phyloP scores from a whole-genome alignment of 2,113 vertebrate genomes.

The Cercocebus atys region DNA sequence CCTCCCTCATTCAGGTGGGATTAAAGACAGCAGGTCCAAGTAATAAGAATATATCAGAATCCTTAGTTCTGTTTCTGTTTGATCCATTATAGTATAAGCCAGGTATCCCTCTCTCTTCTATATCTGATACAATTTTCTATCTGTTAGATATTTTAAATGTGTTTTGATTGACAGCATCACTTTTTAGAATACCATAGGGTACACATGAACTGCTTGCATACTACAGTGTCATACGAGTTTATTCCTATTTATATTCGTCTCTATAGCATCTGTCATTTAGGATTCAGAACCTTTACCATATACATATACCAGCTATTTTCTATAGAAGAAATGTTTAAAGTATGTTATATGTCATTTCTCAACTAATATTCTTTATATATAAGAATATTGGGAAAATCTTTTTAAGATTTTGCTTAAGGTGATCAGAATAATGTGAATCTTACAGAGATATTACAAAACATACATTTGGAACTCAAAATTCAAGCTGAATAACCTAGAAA shows the following conservation, averaged over 20 bases:
- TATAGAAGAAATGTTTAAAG: background rate
- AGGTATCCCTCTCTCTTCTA: background rate
- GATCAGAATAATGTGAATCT: constrained; percentile 15
- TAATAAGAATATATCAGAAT: background rate
- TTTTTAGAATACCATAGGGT: background rate
- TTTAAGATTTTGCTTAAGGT: constrained; percentile 40
- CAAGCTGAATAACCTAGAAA: constrained; percentile 19
- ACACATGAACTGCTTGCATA: background rate
- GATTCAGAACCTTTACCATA: background rate
- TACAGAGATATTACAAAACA: background rate
- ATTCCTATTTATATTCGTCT: background rate
- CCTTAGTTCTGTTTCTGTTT: background rate
- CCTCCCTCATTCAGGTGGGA: too few relatives aligned
- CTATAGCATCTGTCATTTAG: background rate
- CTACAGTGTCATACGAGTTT: background rate
- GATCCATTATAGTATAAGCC: background rate
- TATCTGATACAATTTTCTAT: background rate
- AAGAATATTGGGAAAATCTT: background rate
- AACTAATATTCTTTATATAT: constrained; percentile 3
- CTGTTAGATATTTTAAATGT: constrained; percentile 18
- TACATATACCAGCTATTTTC: background rate
- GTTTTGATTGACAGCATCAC: background rate
- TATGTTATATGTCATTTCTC: background rate
- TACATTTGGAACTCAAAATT: background rate
- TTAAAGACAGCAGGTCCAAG: background rate